Base-by-base conservation (phyloP, 2,888 invertebrate species). In the Tachina fera region DNA sequence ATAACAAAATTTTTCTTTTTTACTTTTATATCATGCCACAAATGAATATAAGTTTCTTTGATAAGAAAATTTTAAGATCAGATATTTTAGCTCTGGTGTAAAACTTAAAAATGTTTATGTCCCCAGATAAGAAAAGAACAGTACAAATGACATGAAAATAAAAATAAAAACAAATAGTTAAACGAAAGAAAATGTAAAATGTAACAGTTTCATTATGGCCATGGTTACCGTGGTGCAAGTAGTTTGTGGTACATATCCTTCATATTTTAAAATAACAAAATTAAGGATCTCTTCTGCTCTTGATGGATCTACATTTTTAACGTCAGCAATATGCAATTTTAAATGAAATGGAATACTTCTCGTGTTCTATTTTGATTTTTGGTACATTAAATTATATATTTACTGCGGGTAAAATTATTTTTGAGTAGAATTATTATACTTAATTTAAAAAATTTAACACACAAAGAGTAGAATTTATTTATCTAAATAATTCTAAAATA, bases 1-100 rank as follows among this genome's bases (percentile, higher is more conserved):
- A 22, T 22, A 56, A 61, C 1, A 63, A 47, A 43, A 49, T 72
- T 58, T 1, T 2, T 9, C 9, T 58, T 16, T 43, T 63, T 61
- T 22, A 31, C 14, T 43, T 9, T 72, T 45, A 14, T 51, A 43
- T 43, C 8, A 14, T 9, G 47, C 19, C 56, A n/a, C 51, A 70
- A 82, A 63, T 45, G 53, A 41, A 49, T 19, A 53, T 60, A 79
- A 65, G 51, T 76, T 76, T 47, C n/a, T 51, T 58, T 51, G 60
- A 79, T 75, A 70, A 72, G 22, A 58, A 71, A 77, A 72, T 75
- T 82, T 78, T 71, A 75, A 76, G 63, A 83, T 79, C 83, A 67
- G 65, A 67, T 76, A 71, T 22, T 76, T 51, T 79, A 41, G 41
- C 47, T 45, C 60, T 61, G 39, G 75, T 60, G 79, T 61, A 72